Conservation (phyloP, 1,140 invertebrate species). For the Cotesia glomerata region DNA sequence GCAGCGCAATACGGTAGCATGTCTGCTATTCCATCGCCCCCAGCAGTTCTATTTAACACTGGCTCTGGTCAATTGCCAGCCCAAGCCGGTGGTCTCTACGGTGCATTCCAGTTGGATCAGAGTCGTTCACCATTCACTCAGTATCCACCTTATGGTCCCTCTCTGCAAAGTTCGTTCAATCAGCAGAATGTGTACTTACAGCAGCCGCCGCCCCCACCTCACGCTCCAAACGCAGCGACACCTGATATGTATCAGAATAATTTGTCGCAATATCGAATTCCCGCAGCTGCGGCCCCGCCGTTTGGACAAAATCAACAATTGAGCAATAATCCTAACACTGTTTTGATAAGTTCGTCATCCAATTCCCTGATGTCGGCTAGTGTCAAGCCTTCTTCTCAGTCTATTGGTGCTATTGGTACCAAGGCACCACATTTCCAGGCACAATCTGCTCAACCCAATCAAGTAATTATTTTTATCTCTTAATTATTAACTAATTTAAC, state of each 20-base stretch:
- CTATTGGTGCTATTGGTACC: conserved; percentile 81
- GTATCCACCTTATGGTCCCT: conserved; percentile 68
- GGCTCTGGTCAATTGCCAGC: conserved; percentile 75
- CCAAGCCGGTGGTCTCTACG: conserved; percentile 77
- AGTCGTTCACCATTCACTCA: conserved; percentile 72
- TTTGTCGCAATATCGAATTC: conserved; percentile 76
- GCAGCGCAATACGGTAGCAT: conserved; percentile 75
- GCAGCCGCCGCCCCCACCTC: conserved; percentile 66
- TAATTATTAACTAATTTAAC: conserved; percentile 11
- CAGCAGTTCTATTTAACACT: conserved; percentile 78
- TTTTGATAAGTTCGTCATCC: conserved; percentile 85
- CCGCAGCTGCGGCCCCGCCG: conserved; percentile 67
- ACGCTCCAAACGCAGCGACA: conserved; percentile 65
- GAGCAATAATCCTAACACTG: conserved; percentile 83
- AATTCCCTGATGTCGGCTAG: conserved; percentile 89
- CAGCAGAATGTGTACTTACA: conserved; percentile 74
- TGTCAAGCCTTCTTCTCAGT: conserved; percentile 83
- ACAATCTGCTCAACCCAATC: conserved; percentile 63
- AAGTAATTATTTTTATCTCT: conserved; percentile 44
- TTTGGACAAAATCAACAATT: conserved; percentile 81
- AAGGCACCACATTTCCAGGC: conserved; percentile 64
- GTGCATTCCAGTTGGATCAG: conserved; percentile 72
- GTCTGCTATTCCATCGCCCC: conserved; percentile 82
- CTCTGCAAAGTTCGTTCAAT: conserved; percentile 68
- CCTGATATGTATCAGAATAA: conserved; percentile 83